These are phyloP conservation scores for Tricholauxania praeusta DNA, from an alignment of 2,888 invertebrate species.

Conservation along the genomic window DNA sequence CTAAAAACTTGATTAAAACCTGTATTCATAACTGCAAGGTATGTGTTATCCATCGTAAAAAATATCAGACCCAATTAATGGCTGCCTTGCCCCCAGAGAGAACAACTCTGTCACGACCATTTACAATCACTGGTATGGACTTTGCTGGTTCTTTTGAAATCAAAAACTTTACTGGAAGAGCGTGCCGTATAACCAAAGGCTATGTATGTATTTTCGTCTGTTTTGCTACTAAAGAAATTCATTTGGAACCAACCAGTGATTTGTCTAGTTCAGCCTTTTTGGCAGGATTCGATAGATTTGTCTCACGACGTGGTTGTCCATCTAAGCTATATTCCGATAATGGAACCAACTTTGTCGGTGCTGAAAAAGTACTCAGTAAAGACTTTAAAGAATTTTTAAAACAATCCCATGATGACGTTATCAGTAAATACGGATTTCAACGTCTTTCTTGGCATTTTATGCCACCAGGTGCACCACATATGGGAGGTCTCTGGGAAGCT, in stretches of 20 bases:
- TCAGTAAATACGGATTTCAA: neutral
- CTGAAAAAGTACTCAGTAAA: conserved; percentile 27
- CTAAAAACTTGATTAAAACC: conserved; percentile 1
- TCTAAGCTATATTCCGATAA: conserved; percentile 39
- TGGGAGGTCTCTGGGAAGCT: too few relatives aligned
- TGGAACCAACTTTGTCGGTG: conserved; percentile 42
- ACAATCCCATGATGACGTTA: neutral
- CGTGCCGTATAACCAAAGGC: conserved; percentile 6
- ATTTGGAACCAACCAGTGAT: conserved; percentile 22
- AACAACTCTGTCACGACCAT: conserved; percentile 11
- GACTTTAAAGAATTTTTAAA: conserved; percentile 20
- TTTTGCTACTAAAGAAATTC: conserved; percentile 11
- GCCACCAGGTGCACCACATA: neutral
- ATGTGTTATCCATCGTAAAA: conserved; percentile 10
- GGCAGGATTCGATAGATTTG: conserved; percentile 38
- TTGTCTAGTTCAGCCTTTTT: conserved; percentile 39
- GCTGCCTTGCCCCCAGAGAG: conserved; percentile 13
- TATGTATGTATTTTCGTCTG: conserved; percentile 17
- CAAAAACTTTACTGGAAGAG: conserved; percentile 8
- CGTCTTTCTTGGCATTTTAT: conserved; percentile 18
- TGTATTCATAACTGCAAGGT: conserved; percentile 5
- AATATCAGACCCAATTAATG: conserved; percentile 13
- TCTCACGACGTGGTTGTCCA: conserved; percentile 39
- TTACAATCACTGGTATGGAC: conserved; percentile 16
- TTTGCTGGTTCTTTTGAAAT: conserved; percentile 26